Percentiles rank a stretch among this genome's conserved stretches.
Conservation (phyloP, 2,113 vertebrate species). For the Hemiprocne comata region DNA sequence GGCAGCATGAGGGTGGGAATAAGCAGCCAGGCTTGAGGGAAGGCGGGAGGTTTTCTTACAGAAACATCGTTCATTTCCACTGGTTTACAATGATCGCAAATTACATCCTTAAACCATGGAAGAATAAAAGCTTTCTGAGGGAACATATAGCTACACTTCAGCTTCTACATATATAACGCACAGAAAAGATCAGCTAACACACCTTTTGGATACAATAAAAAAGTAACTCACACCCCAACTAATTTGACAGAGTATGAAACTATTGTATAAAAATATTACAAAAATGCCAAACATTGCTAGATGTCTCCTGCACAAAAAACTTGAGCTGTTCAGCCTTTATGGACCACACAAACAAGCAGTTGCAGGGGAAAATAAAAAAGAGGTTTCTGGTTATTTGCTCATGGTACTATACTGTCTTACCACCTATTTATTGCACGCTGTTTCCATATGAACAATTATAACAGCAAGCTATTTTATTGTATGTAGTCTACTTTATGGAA, state of each 20-base stretch:
- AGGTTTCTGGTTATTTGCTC: neutral
- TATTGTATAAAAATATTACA: neutral
- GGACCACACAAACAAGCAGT: neutral
- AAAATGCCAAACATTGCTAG: neutral
- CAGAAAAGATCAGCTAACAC: neutral
- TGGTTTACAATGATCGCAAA: neutral
- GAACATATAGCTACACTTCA: rapidly evolving
- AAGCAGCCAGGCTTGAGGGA: neutral
- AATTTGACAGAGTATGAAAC: neutral
- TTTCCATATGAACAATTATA: neutral
- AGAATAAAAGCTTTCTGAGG: neutral
- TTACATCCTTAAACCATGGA: neutral
- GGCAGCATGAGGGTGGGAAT: neutral
- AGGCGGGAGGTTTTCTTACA: neutral
- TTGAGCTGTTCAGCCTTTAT: neutral
- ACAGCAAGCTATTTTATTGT: neutral
- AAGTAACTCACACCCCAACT: neutral
- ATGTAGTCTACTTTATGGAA: neutral
- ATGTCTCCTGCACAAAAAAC: neutral
- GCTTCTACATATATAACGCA: neutral
- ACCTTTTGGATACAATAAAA: neutral
- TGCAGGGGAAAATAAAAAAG: neutral
- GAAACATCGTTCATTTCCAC: neutral
- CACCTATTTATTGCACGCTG: neutral
- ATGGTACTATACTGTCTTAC: neutral